These are phyloP conservation scores for Eupeodes latifasciatus DNA, from an alignment of 2,888 invertebrate genomes.

Conservation along the genomic window DNA sequence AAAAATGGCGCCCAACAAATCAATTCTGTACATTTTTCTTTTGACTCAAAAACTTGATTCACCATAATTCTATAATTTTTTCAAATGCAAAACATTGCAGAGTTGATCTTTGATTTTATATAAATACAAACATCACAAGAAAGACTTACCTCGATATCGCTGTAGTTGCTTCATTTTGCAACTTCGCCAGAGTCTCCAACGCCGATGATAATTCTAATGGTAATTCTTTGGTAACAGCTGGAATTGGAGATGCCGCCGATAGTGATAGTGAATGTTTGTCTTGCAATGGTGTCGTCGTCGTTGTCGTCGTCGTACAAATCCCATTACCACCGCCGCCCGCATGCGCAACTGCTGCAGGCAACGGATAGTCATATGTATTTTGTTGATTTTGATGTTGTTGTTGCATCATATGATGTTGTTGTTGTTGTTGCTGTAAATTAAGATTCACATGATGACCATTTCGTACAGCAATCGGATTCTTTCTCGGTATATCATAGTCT, in stretches of 20 bases:
- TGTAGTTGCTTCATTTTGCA: conserved; percentile 92
- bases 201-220: conserved; percentile 91
- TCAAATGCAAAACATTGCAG: too few species aligned
- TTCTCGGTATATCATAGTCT: conserved; percentile 89
- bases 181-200: conserved; percentile 89
- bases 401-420: conserved; percentile 68
- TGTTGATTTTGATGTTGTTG: conserved; percentile 61
- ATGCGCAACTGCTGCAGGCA: conserved; percentile 80
- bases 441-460: conserved; percentile 76
- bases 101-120: neutral
- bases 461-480: conserved; percentile 83
- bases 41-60: too few species aligned
- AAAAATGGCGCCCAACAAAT: conserved; percentile 1
- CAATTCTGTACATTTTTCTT: neutral
- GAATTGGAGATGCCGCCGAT: conserved; percentile 66
- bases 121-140: neutral
- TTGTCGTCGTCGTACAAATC: conserved; percentile 50
- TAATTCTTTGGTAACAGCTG: conserved; percentile 85
- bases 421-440: conserved; percentile 72
- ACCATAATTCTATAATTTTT: too few species aligned
- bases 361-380: conserved; percentile 79
- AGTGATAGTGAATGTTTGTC: conserved; percentile 78
- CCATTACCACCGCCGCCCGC: conserved; percentile 72
- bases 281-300: conserved; percentile 74
- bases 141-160: conserved; percentile 88